Evolutionary conservation across 1,140 invertebrate genomes (phyloP), one percentile per base, ranked within the genome.

Genomic region (Helicoverpa zea): DNA sequence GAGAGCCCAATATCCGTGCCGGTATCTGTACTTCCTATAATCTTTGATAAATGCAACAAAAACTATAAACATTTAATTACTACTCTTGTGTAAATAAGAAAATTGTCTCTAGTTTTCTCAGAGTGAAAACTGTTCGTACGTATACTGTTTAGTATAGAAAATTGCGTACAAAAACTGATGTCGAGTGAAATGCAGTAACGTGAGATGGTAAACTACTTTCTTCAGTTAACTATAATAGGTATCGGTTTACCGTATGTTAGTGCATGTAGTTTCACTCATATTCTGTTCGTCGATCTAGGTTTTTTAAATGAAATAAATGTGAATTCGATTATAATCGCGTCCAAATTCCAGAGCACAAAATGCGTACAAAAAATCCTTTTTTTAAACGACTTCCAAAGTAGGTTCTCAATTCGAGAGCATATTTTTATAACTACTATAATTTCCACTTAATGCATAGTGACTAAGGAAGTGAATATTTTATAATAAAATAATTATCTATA

Each of bases 201-300:
- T 75, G 72, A 75, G 72, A 75, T 49, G 13, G 16, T 61, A 59
- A 12, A 47, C 61, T 64, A 43, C 61, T 64, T 64, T 64, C 61
- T 64, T 43, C 29, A 5, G 14, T 14, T 9, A 0, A 43, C 2
- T 11, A 14, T 35, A n/a, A 64, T 43, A 64, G 61, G 13, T 63
- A 64, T 64, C 30, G 61, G 43, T 64, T 16, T 35, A 64, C 35
- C 10, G 61, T 30, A 64, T n/a, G 43, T 43, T 64, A 23, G 35
- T 7, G 35, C 35, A 7, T 16, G 61, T 12, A n/a, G 23, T 58
- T 58, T 58, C 56, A 18, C 16, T 7, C 16, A 16, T 16, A 58
- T 35, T 35, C 1, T 35, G 35, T 35, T 35, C 0, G 3, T 35
- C 35, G 35, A 35, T 0, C 7, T 35, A 35, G 35, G 35, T n/a